Base-by-base conservation (phyloP, 2,888 invertebrate species). In the Patella depressa region DNA sequence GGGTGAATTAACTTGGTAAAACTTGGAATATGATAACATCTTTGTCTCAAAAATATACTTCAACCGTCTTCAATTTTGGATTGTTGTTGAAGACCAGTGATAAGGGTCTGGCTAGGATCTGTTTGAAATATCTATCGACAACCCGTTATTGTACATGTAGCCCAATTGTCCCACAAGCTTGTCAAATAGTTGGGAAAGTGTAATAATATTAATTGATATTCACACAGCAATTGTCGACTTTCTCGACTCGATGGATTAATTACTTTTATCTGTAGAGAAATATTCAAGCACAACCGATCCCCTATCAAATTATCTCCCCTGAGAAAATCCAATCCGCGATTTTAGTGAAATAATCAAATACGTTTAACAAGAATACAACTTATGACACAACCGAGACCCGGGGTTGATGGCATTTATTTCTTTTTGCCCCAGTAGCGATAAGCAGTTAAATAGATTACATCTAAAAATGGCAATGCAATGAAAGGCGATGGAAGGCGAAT, bases 391-490 rank as follows among this genome's bases (percentile, higher is more conserved):
- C 59, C n/a, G 78, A 78, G 78, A 75, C 74, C 54, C 17, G 70
- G 54, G 65, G 53, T 74, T 75, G 75, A 74, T 74, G 72, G 75
- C 70, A 72, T 74, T 78, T 78, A 71, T 74, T 78, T 72, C 74
- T 59, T 75, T 74, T 74, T 72, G 74, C 70, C 73, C 74, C 71
- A 57, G 54, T 53, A 72, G 71, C 59, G 72, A 72, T 78, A 73
- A 71, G 77, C 77, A 74, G 74, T 74, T 78, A 78, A 78, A 78
- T 74, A 74, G 77, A 78, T 78, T 78, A 78, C 74, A 78, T 71
- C 71, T 73, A 53, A 11, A 19, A 45, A 17, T 12, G 57, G 72
- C 34, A 29, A 29, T 72, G 45, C 45, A 45, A 53, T 53, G 34
- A 53, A 12, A 19, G 72, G 72, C 53, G 29, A n/a, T 15, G 53